phyloP scores from a whole-genome alignment of 2,113 vertebrate genomes.

The Gasterosteus nipponicus region DNA sequence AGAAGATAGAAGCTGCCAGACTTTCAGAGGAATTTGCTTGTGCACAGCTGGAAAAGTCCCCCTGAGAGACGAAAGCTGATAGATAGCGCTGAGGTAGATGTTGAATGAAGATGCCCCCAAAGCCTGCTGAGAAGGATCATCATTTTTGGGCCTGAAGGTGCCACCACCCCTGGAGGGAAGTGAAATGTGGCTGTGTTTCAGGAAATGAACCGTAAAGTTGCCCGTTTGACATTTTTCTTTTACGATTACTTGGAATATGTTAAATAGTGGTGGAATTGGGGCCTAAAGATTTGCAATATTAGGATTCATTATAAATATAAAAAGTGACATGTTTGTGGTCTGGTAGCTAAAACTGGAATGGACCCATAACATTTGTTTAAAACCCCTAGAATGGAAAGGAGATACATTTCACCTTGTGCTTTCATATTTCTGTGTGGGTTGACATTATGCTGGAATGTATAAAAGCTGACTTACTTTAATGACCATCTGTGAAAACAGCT shows the following conservation, averaged over 20 bases:
- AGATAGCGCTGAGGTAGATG: slow-evolving; percentile 35
- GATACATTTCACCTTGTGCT: too few relatives aligned
- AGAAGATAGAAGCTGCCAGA: slow-evolving; percentile 22
- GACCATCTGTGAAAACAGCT: slow-evolving; percentile 15
- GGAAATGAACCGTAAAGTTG: too few relatives aligned
- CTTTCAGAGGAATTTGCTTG: slow-evolving; percentile 29
- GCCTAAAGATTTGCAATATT: too few relatives aligned
- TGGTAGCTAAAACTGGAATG: too few relatives aligned
- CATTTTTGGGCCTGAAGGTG: slow-evolving; percentile 12
- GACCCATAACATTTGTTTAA: too few relatives aligned
- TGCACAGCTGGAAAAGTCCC: slow-evolving; percentile 35
- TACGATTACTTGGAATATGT: too few relatives aligned
- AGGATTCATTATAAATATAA: too few relatives aligned
- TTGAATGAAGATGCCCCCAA: slow-evolving; percentile 19
- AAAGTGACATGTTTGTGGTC: too few relatives aligned
- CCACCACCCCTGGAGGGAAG: slow-evolving; percentile 9
- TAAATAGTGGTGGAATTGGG: too few relatives aligned
- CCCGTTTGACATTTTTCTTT: too few relatives aligned
- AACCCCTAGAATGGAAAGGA: too few relatives aligned
- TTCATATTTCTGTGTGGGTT: background rate
- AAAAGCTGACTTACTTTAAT: slow-evolving; percentile 7
- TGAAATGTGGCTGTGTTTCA: too few relatives aligned
- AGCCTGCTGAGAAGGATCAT: slow-evolving; percentile 13
- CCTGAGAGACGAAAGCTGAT: slow-evolving; percentile 23
- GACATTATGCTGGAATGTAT: background rate